A percentile compares a stretch with the other conserved stretches of the same genome.
phyloP scores from a whole-genome alignment of 2,888 invertebrate species.

The Ethmia dodecea region DNA sequence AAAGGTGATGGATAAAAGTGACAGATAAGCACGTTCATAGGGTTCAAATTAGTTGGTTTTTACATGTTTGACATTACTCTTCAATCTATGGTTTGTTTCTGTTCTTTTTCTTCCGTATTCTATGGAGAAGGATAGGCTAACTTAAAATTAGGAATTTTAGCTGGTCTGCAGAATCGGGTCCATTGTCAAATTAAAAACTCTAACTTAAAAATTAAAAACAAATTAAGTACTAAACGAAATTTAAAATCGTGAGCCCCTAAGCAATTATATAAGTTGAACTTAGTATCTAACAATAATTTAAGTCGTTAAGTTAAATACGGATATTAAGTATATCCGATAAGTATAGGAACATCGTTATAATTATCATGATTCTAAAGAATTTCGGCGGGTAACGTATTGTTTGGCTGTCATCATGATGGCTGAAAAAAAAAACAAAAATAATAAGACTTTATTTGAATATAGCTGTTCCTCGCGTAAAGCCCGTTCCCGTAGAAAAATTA shows the following conservation, averaged over 20 bases:
- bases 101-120: background rate
- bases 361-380: constrained; percentile 20
- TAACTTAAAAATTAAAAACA: constrained; percentile 9
- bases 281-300: constrained; percentile 36
- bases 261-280: constrained; percentile 1
- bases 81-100: too few relatives aligned
- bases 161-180: too few relatives aligned
- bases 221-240: constrained; percentile 20
- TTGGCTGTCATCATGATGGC: background rate
- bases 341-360: constrained; percentile 46
- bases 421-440: background rate
- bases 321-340: constrained; percentile 25
- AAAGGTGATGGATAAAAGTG: too few relatives aligned
- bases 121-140: background rate
- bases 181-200: background rate
- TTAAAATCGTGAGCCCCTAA: background rate
- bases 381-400: constrained; percentile 45
- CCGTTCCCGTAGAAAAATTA: background rate
- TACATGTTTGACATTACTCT: too few relatives aligned
- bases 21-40: too few relatives aligned
- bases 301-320: constrained; percentile 26
- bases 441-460: background rate
- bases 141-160: background rate
- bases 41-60: too few relatives aligned
- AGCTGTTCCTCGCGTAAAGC: background rate